A percentile compares a stretch with the other conserved stretches of the same genome.
These are phyloP conservation scores for Lucilia cuprina DNA, from an alignment of 1,140 invertebrate genomes.

Conservation along the genomic window DNA sequence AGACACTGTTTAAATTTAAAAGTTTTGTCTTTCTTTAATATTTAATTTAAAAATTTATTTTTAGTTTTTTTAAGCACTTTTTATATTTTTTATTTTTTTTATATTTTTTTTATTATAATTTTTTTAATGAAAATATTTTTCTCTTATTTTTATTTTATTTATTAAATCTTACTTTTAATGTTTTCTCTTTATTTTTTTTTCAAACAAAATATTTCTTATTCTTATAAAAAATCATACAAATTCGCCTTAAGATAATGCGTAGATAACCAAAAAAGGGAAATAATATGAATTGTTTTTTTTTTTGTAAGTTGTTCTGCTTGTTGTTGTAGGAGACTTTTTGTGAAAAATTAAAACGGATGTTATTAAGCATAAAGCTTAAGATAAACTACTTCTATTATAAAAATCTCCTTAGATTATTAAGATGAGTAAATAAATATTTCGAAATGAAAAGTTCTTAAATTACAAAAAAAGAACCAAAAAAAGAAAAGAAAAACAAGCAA, in stretches of 20 bases:
- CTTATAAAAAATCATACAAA: no score
- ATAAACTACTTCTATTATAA: slow-evolving; percentile 16
- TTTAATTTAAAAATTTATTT: not conserved
- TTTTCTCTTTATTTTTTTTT: not conserved
- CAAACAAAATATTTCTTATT: no score
- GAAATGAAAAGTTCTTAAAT: not conserved
- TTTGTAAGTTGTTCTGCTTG: no score
- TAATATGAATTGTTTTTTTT: not conserved
- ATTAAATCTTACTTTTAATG: not conserved
- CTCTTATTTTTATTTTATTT: not conserved
- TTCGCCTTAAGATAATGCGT: not conserved
- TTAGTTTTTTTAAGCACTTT: not conserved
- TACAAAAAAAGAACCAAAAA: not conserved
- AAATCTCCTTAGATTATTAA: not conserved
- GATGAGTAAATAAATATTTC: not conserved
- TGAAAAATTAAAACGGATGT: not conserved
- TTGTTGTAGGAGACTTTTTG: not conserved
- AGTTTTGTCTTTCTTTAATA: no score
- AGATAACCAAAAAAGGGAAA: not conserved
- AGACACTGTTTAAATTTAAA: no score
- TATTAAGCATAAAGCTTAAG: slow-evolving; percentile 22
- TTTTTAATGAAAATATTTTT: not conserved
- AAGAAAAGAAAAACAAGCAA: not conserved
- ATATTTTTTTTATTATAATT: not conserved
- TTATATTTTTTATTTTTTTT: not conserved